A percentile compares a stretch with the other conserved stretches of the same genome.
Evolutionary conservation across 1,140 invertebrate species (phyloP).

Genomic region (Pogonus chalceus): DNA sequence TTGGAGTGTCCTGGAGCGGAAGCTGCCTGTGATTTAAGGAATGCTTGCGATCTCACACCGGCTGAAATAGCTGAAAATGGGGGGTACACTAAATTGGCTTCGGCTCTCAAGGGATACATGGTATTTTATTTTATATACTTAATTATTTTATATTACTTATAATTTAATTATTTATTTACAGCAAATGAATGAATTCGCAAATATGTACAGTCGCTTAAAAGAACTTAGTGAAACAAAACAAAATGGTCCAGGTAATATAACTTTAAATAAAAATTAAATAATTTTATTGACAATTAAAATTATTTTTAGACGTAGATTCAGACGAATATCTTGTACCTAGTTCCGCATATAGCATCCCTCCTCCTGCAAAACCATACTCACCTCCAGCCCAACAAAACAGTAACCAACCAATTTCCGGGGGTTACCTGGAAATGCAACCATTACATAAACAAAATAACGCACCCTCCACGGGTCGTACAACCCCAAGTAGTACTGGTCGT

Average conservation of each 20-base stretch:
- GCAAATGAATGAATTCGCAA: constrained; percentile 68
- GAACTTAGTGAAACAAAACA: constrained; percentile 47
- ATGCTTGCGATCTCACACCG: constrained; percentile 66
- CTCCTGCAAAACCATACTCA: constrained; percentile 38
- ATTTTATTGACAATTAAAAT: background rate
- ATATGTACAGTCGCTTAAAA: constrained; percentile 74
- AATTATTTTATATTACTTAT: constrained; percentile 10
- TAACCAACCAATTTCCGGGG: constrained; percentile 31
- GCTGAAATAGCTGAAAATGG: constrained; percentile 67
- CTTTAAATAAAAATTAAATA: too few relatives aligned
- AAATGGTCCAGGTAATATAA: constrained; percentile 34
- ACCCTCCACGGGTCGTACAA: constrained; percentile 10
- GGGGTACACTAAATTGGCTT: constrained; percentile 57
- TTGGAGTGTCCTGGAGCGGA: constrained; percentile 76
- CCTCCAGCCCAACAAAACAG: background rate
- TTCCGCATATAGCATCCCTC: constrained; percentile 43
- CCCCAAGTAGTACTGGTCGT: constrained; percentile 14
- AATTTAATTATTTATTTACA: constrained; percentile 28
- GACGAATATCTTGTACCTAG: constrained; percentile 45
- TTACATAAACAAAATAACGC: constrained; percentile 27
- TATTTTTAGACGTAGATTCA: constrained; percentile 23
- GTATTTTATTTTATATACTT: constrained; percentile 36
- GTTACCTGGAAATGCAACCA: constrained; percentile 44
- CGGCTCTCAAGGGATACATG: constrained; percentile 64
- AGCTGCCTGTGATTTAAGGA: constrained; percentile 64